Evolutionary conservation across 2,888 invertebrate genomes (phyloP), one percentile per base, ranked within the genome.

Genomic region (Alloplasta piceator): DNA sequence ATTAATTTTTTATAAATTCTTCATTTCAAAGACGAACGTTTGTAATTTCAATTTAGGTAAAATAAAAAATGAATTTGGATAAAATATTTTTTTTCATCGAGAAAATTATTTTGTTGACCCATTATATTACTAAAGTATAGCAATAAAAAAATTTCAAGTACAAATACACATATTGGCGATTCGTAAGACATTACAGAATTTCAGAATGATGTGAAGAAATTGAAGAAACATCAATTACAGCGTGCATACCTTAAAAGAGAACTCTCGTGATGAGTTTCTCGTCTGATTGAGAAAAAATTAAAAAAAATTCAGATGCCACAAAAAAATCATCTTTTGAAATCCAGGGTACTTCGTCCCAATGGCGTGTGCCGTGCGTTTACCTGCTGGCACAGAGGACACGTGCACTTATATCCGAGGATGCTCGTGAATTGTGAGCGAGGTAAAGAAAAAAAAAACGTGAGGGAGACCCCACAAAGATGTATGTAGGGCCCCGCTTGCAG

Each of bases 281-380:
- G 26, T 26, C 26, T 26, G 26, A 26, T 26, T 26, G 3, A 3
- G 26, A 26, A 26, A 26, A 26, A 26, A 26, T 26, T 26, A 3
- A 26, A 26, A 26, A 26, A 26, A 26, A 2, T 26, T 26, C 26
- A 26, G 26, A 26, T 26, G 3, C 26, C 26, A 26, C 3, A 26
- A 26, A 26, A 26, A 26, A 26, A 26, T 26, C 3, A 26, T 26
- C 26, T 26, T 26, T 26, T 26, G 26, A 26, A 26, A 26, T 36
- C 3, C 26, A 7, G 38, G 6, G 6, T 36, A 41, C n/a, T n/a
- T n/a, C 9, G 48, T 58, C 14, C 14, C 38, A 26, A 39, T 55
- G 73, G 70, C 73, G 80, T 77, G 80, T 74, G 80, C 70, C 77
- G 41, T 39, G 77, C 72, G 67, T 81, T 81, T 81, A 81, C 80